Base-by-base conservation (phyloP, 1,140 invertebrate species). In the Lepidurus arcticus region DNA sequence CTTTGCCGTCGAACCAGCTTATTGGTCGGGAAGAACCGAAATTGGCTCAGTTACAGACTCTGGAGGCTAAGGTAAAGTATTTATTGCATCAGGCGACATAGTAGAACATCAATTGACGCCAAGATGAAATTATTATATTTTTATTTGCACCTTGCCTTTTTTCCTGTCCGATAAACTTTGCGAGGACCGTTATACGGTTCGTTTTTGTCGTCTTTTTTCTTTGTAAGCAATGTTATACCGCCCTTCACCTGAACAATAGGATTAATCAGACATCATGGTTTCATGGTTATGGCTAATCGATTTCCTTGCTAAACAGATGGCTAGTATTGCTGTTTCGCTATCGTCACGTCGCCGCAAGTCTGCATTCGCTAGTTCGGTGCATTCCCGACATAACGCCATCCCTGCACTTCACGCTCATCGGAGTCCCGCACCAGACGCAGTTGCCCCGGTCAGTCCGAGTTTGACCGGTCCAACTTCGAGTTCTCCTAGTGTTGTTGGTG, bases 271-370 rank as follows among this genome's bases (percentile, higher is more conserved):
- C 74, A 11, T 8, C 42, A 21, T 44, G 8, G 34, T 78, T 53
- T 16, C 24, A 26, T 44, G 13, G 43, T n/a, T 42, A 53, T 73
- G 16, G 9, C 42, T 75, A 42, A 34, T 74, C 42, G 42, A 73
- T 79, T 53, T 13, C 45, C 43, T 16, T 16, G 21, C 43, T 42
- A 44, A 78, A 42, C 83, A 93, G 92, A 94, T 94, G 92, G 92
- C 92, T 44, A 93, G 89, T 81, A 93, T 94, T 80, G 92, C 93
- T 84, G 92, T 93, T 73, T 94, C 92, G 0, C 85, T 94, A 78
- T 92, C 89, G 11, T 88, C 87, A 26, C 78, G 82, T 10, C 87
- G 88, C 75, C 53, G 53, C 53, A 65, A 65, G 53, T 65, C 53
- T 21, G 53, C 53, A 13, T 65, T 65, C 21, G 8, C 16, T 16